These are phyloP conservation scores for Crenichthys baileyi DNA, from an alignment of 2,797 vertebrate species.

Conservation along the genomic window DNA sequence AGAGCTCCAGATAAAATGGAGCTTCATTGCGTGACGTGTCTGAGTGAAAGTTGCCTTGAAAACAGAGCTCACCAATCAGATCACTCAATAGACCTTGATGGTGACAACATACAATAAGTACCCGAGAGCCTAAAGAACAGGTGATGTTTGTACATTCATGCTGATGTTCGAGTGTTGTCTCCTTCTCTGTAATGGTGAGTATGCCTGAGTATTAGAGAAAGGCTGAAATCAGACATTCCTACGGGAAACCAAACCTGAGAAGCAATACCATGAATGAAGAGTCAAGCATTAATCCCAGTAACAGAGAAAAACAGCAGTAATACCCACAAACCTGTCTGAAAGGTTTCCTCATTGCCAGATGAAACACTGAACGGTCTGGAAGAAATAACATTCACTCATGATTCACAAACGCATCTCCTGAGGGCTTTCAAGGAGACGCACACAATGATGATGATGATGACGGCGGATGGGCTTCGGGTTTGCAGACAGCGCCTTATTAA, in stretches of 20 bases:
- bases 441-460: slow-evolving; percentile 29
- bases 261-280: slow-evolving; percentile 66
- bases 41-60: slow-evolving; percentile 52
- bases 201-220: slow-evolving; percentile 30
- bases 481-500: slow-evolving; percentile 56
- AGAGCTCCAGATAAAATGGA: slow-evolving; percentile 39
- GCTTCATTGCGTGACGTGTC: slow-evolving; percentile 45
- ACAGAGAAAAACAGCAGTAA: slow-evolving; percentile 27
- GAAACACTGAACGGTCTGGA: slow-evolving; percentile 36
- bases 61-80: slow-evolving; percentile 55
- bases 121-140: slow-evolving; percentile 39
- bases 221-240: slow-evolving; percentile 32
- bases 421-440: slow-evolving; percentile 59
- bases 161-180: slow-evolving; percentile 44
- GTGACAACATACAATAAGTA: slow-evolving; percentile 46
- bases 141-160: slow-evolving; percentile 48
- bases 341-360: slow-evolving; percentile 40
- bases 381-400: slow-evolving; percentile 41
- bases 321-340: slow-evolving; percentile 31
- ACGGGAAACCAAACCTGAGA: slow-evolving; percentile 52
- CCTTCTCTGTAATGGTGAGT: slow-evolving; percentile 31
- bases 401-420: slow-evolving; percentile 47
- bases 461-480: slow-evolving; percentile 52
- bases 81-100: slow-evolving; percentile 50
- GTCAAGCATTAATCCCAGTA: slow-evolving; percentile 19